phyloP scores from a whole-genome alignment of 2,888 invertebrate genomes.

The Prenolepis imparis region DNA sequence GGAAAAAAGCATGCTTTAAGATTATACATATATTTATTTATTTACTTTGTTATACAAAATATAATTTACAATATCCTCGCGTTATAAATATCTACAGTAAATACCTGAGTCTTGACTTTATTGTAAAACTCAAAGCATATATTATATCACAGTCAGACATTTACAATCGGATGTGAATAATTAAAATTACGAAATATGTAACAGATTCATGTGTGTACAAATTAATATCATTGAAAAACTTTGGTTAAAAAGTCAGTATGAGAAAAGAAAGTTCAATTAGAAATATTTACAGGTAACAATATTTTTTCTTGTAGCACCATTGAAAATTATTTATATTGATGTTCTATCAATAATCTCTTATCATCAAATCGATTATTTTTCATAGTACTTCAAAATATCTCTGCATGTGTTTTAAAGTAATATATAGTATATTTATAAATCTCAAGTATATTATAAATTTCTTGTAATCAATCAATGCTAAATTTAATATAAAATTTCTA shows the following conservation, averaged over 20 bases:
- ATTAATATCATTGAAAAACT: not conserved
- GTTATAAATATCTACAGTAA: slow-evolving; percentile 57
- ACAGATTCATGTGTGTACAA: not conserved
- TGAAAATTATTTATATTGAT: slow-evolving; percentile 22
- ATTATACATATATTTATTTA: slow-evolving; percentile 14
- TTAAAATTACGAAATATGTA: not conserved
- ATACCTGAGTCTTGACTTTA: slow-evolving; percentile 45
- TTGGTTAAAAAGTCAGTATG: not conserved
- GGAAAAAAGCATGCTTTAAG: not conserved
- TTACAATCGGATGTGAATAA: slow-evolving; percentile 19
- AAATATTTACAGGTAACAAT: slow-evolving; percentile 38
- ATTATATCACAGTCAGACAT: slow-evolving; percentile 70
- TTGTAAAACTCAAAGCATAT: slow-evolving; percentile 67
- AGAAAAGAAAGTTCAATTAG: not conserved
- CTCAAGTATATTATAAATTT: not conserved
- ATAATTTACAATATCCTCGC: slow-evolving; percentile 47
- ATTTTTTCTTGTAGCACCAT: slow-evolving; percentile 57
- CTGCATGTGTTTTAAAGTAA: no score
- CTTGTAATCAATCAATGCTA: not conserved
- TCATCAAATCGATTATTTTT: not conserved
- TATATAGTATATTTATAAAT: not conserved
- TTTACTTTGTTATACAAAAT: slow-evolving; percentile 53
- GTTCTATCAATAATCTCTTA: not conserved
- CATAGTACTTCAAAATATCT: not conserved
- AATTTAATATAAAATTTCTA: not conserved